These are phyloP conservation scores for Stictonetta naevosa DNA, from an alignment of 2,113 vertebrate genomes.

Conservation along the genomic window DNA sequence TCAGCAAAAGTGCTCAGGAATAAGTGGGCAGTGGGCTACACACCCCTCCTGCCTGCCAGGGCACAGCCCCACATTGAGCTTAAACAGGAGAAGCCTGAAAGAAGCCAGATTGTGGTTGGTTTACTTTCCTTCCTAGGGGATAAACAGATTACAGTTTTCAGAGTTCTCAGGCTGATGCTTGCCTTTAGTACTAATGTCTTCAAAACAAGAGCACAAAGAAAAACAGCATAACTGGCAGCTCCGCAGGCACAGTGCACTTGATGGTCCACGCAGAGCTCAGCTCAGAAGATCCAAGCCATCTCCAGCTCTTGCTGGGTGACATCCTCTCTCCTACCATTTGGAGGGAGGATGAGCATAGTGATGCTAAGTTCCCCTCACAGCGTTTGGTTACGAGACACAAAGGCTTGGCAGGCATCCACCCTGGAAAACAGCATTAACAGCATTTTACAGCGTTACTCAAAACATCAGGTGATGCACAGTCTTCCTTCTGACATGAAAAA, in stretches of 20 bases:
- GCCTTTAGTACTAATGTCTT: neutral
- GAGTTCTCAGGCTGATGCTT: neutral
- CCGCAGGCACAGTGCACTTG: neutral
- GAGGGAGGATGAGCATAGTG: neutral
- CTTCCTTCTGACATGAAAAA: neutral
- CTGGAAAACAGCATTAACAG: neutral
- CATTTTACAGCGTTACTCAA: neutral
- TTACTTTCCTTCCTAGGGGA: neutral
- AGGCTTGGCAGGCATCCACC: neutral
- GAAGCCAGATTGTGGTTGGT: neutral
- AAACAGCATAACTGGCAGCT: neutral
- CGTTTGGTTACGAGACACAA: neutral
- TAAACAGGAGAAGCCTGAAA: neutral
- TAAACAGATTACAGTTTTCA: neutral
- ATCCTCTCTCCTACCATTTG: neutral
- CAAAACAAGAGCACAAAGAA: neutral
- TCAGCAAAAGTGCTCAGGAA: neutral
- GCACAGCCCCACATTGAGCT: no score
- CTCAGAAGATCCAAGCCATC: neutral
- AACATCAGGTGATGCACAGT: neutral
- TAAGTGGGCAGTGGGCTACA: neutral
- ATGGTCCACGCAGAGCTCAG: neutral
- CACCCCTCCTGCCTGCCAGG: neutral
- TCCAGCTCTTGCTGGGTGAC: accelerated
- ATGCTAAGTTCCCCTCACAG: accelerated